These are phyloP conservation scores for Julus scandinavius DNA, from an alignment of 2,888 invertebrate species.

Conservation along the genomic window DNA sequence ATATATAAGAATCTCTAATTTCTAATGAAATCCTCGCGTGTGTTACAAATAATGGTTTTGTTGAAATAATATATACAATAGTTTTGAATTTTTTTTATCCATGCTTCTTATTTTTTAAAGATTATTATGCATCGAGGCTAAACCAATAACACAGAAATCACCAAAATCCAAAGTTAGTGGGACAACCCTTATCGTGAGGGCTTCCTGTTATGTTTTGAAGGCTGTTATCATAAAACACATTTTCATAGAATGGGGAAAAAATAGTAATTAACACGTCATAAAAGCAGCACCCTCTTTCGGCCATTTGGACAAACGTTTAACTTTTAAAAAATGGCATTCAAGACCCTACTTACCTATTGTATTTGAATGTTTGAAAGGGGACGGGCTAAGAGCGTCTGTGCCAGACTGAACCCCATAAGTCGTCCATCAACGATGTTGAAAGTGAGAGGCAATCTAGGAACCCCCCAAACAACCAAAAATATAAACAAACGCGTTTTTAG, in stretches of 20 bases:
- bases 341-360: neutral
- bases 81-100: no score
- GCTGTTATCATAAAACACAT: neutral
- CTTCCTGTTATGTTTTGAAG: slow-evolving; percentile 4
- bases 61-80: no score
- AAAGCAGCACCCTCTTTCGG: slow-evolving; percentile 25
- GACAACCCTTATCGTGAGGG: neutral
- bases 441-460: slow-evolving; percentile 42
- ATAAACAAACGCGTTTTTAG: slow-evolving; percentile 39
- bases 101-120: no score
- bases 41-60: no score
- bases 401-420: slow-evolving; percentile 8
- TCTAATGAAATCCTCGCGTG: no score
- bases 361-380: neutral
- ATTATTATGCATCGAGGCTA: no score
- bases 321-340: slow-evolving; percentile 41
- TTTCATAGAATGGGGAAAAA: neutral
- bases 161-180: neutral
- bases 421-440: slow-evolving; percentile 34
- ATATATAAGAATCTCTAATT: no score
- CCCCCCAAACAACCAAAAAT: slow-evolving; percentile 15
- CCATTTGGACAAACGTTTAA: slow-evolving; percentile 29
- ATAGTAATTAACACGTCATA: slow-evolving; percentile 19
- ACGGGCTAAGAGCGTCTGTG: slow-evolving; percentile 8
- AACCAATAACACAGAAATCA: no score